Percentiles rank a stretch among this genome's conserved stretches.
Evolutionary conservation across 2,888 invertebrate genomes (phyloP).

Genomic region (Caenorhabditis virilis): DNA sequence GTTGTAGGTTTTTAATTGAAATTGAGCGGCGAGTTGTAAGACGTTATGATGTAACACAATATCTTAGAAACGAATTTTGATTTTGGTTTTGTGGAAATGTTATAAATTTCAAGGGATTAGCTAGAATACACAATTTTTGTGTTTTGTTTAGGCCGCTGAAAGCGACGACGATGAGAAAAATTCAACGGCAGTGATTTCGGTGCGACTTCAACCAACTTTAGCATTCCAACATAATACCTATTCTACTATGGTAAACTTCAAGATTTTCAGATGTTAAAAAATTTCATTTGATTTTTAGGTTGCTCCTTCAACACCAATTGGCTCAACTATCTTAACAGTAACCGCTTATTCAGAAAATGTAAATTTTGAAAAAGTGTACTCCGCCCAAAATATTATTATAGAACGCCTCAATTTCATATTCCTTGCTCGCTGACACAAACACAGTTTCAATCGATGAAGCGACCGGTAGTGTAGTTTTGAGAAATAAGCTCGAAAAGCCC

Average conservation of each 20-base stretch:
- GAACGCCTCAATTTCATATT: conserved; percentile 33
- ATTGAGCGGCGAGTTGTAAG: no score
- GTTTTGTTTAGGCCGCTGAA: conserved; percentile 55
- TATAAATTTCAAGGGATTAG: no score
- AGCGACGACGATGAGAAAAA: conserved; percentile 52
- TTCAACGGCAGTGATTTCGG: conserved; percentile 52
- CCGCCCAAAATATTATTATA: conserved; percentile 2
- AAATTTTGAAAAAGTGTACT: neutral
- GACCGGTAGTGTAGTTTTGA: conserved; percentile 39
- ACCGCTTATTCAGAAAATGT: conserved; percentile 39
- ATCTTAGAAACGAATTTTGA: no score
- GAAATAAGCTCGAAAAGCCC: conserved; percentile 28
- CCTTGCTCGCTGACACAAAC: conserved; percentile 33
- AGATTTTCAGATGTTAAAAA: neutral
- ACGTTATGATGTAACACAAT: no score
- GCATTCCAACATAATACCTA: conserved; percentile 52
- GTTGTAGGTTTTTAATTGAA: no score
- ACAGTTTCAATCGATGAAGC: conserved; percentile 37
- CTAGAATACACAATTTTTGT: no score
- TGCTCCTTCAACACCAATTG: conserved; percentile 33
- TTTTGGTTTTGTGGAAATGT: no score
- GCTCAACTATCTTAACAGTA: conserved; percentile 37
- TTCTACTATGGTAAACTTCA: conserved; percentile 24
- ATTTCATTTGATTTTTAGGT: conserved; percentile 17
- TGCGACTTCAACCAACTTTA: conserved; percentile 39